Evolutionary conservation across 35 echinoderm and acorn worm species (phyloP).

Genomic region (Heliocidaris tuberculata): DNA sequence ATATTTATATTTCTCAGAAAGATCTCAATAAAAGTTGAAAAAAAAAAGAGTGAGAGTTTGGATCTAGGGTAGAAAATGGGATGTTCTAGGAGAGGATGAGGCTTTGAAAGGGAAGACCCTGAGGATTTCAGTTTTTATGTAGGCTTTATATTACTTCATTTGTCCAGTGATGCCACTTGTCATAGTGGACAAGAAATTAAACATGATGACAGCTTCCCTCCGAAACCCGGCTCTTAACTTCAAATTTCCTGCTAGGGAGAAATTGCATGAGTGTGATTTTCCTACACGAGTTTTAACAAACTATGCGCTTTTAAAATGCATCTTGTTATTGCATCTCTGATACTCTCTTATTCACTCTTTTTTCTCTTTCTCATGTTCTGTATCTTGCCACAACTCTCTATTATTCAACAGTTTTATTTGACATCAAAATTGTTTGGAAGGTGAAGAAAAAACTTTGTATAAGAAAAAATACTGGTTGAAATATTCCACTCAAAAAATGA

Average conservation of each 20-base stretch:
- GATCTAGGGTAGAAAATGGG: background rate
- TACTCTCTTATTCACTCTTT: background rate
- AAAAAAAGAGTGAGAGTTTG: background rate
- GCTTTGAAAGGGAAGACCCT: background rate
- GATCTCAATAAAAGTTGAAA: background rate
- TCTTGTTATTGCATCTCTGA: background rate
- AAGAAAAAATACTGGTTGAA: background rate
- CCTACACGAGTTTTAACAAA: background rate
- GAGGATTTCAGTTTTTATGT: background rate
- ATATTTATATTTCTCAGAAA: background rate
- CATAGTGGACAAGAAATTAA: slow-evolving; percentile 7
- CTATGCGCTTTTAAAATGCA: background rate
- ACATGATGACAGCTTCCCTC: slow-evolving; percentile 8
- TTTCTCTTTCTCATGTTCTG: background rate
- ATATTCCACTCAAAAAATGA: too few species aligned
- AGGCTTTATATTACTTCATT: background rate
- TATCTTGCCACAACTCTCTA: too few species aligned
- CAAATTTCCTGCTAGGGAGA: slow-evolving; percentile 17
- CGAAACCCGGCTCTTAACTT: background rate
- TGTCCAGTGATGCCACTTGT: background rate
- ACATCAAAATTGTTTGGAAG: background rate
- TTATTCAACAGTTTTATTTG: too few species aligned
- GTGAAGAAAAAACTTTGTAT: background rate
- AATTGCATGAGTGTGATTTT: background rate
- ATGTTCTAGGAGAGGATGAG: background rate